These are phyloP conservation scores for Galerucella calmariensis DNA, from an alignment of 2,888 invertebrate genomes.

Conservation along the genomic window DNA sequence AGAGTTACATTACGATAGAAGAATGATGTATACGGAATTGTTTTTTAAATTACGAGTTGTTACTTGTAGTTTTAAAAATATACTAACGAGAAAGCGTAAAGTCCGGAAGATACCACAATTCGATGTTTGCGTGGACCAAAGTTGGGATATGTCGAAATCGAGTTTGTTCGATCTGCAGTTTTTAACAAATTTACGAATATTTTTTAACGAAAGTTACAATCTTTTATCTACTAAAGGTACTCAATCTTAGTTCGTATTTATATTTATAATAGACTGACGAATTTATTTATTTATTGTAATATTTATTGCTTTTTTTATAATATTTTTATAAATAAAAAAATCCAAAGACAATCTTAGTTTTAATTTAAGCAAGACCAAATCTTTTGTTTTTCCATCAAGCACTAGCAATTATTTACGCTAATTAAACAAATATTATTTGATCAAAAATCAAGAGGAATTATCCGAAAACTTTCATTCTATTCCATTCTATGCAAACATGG, in stretches of 20 bases:
- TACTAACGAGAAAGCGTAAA: not conserved
- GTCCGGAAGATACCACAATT: not conserved
- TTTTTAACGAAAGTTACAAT: slow-evolving; percentile 12
- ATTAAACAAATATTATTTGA: too few species aligned
- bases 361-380: too few species aligned
- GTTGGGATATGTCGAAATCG: not conserved
- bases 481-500: too few species aligned
- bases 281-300: slow-evolving; percentile 2
- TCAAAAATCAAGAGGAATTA: too few species aligned
- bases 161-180: slow-evolving; percentile 11
- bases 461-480: too few species aligned
- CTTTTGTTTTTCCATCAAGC: too few species aligned
- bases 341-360: too few species aligned
- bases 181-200: slow-evolving; percentile 6
- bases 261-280: too few species aligned
- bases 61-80: slow-evolving; percentile 6
- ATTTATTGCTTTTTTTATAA: not conserved
- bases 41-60: slow-evolving; percentile 6
- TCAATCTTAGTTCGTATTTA: too few species aligned
- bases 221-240: not conserved
- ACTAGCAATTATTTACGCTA: too few species aligned
- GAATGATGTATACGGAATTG: not conserved
- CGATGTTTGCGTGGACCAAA: not conserved
- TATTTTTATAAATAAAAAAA: too few species aligned
- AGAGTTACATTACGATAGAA: not conserved